These are phyloP conservation scores for Buathra laborator DNA, from an alignment of 2,888 invertebrate species.

Conservation along the genomic window DNA sequence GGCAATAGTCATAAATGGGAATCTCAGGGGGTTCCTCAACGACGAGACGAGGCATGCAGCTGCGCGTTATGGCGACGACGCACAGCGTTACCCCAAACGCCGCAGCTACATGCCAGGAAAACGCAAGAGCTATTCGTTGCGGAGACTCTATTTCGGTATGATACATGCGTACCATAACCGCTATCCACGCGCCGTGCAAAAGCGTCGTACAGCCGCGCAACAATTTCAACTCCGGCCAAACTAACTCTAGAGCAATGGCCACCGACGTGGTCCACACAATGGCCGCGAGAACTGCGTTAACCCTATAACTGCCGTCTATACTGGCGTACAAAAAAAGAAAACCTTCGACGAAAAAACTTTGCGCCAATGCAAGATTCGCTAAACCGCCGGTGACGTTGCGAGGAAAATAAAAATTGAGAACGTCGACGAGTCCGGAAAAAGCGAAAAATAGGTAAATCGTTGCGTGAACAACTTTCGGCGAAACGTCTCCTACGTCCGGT, in stretches of 20 bases:
- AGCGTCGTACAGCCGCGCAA: slow-evolving; percentile 78
- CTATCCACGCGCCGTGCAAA: slow-evolving; percentile 81
- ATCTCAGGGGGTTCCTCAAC: slow-evolving; percentile 79
- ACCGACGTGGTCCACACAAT: slow-evolving; percentile 79
- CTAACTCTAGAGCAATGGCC: slow-evolving; percentile 77
- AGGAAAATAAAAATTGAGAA: slow-evolving; percentile 83
- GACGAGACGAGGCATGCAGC: slow-evolving; percentile 75
- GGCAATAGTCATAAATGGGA: slow-evolving; percentile 81
- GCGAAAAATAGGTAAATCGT: slow-evolving; percentile 85
- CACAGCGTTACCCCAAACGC: slow-evolving; percentile 80
- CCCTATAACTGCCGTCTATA: slow-evolving; percentile 66
- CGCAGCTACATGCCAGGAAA: slow-evolving; percentile 81
- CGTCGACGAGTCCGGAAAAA: slow-evolving; percentile 84
- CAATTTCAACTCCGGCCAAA: slow-evolving; percentile 81
- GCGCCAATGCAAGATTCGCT: slow-evolving; percentile 82
- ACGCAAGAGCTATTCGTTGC: slow-evolving; percentile 75
- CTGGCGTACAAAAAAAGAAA: slow-evolving; percentile 80
- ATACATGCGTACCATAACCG: slow-evolving; percentile 79
- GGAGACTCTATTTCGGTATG: slow-evolving; percentile 58
- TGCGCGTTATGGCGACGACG: slow-evolving; percentile 78
- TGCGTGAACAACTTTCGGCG: slow-evolving; percentile 81
- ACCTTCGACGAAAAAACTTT: slow-evolving; percentile 84
- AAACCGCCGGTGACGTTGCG: slow-evolving; percentile 81
- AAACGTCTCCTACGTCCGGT: slow-evolving; percentile 73
- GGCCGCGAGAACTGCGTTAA: slow-evolving; percentile 75